A percentile compares a stretch with the other conserved stretches of the same genome.
Conservation (phyloP, 2,888 invertebrate genomes). For the Cheilosia urbana region DNA sequence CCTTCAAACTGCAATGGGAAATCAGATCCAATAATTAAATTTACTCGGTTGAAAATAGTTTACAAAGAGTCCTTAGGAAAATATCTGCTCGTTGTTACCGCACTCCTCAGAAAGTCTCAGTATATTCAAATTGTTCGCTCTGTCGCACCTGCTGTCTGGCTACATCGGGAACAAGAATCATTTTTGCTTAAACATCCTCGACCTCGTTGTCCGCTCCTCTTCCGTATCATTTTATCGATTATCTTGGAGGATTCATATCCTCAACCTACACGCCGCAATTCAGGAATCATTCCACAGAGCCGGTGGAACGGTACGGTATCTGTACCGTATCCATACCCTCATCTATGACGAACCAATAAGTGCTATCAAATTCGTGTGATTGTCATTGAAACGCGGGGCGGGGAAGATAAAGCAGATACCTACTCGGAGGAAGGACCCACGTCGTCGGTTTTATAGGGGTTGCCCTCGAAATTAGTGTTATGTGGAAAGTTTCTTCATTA, state of each 20-base stretch:
- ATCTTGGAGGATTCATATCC: conserved; percentile 2
- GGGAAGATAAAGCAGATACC: conserved; percentile 29
- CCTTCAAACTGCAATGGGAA: conserved; percentile 6
- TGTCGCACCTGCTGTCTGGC: background rate
- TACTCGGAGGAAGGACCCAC: conserved; percentile 17
- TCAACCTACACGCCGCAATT: conserved; percentile 33
- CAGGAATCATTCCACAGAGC: conserved; percentile 47
- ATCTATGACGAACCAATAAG: conserved; percentile 51
- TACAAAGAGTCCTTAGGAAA: conserved; percentile 13
- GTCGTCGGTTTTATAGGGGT: conserved; percentile 37
- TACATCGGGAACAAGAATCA: conserved; percentile 22
- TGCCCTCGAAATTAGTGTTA: conserved; percentile 69
- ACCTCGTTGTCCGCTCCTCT: conserved; percentile 27
- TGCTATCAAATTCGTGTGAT: conserved; percentile 48
- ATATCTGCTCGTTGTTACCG: background rate
- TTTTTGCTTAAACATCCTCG: conserved; percentile 36
- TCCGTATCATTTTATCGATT: conserved; percentile 61
- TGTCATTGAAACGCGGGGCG: background rate
- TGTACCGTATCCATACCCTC: background rate
- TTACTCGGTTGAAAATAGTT: conserved; percentile 3
- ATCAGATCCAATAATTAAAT: conserved; percentile 40
- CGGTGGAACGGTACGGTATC: conserved; percentile 37
- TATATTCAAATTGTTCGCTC: conserved; percentile 31
- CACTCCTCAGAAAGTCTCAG: conserved; percentile 1
- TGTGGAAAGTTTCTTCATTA: conserved; percentile 72